phyloP scores from a whole-genome alignment of 2,797 vertebrate genomes.

The Melanotaenia nigrans region DNA sequence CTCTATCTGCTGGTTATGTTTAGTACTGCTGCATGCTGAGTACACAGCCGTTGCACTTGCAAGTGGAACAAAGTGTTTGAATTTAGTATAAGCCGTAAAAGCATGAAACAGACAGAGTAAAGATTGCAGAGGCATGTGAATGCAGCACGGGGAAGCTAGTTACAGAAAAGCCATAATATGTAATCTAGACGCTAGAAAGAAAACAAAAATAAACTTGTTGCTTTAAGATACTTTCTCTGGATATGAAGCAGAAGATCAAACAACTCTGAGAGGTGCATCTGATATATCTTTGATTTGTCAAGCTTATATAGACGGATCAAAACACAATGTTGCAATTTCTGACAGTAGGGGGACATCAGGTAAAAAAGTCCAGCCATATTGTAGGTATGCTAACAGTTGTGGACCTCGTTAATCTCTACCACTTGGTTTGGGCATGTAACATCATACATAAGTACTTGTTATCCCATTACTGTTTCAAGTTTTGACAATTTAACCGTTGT shows the following conservation, averaged over 20 bases:
- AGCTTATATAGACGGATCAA: background rate
- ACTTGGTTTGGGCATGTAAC: no score
- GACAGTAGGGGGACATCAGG: no score
- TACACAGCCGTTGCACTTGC: background rate
- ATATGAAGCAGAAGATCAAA: background rate
- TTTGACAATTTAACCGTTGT: no score
- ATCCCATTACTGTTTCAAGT: no score
- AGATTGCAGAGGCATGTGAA: conserved; percentile 25
- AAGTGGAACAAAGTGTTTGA: background rate
- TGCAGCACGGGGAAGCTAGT: conserved; percentile 34
- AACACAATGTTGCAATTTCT: background rate
- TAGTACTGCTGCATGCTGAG: conserved; percentile 33
- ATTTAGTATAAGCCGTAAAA: no score
- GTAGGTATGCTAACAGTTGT: no score
- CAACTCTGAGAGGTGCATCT: no score
- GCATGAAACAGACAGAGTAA: background rate
- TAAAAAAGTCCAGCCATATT: no score
- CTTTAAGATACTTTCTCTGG: background rate
- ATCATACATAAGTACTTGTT: no score
- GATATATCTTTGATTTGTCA: no score
- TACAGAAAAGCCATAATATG: background rate
- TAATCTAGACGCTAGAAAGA: conserved; percentile 21
- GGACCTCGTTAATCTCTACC: no score
- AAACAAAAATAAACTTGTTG: background rate
- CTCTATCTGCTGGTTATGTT: conserved; percentile 58